phyloP scores from a whole-genome alignment of 2,888 invertebrate genomes.

The Tetranychus piercei region DNA sequence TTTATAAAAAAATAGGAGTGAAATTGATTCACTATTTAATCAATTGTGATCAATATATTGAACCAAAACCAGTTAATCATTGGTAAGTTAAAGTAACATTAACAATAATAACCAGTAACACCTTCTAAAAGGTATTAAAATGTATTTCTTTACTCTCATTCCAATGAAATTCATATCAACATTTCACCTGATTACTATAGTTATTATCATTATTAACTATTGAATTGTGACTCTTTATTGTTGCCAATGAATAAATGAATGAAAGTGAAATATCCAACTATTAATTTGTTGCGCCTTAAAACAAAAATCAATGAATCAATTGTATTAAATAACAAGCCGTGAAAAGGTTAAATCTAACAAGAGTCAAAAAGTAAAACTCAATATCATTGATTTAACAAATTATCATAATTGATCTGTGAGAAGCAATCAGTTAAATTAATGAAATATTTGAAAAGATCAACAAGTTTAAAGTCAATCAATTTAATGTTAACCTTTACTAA shows the following conservation, averaged over 20 bases:
- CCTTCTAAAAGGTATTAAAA: background rate
- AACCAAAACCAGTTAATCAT: background rate
- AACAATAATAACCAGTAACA: background rate
- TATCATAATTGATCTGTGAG: too few species aligned
- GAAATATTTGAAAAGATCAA: too few species aligned
- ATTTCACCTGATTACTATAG: background rate
- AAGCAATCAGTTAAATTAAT: too few species aligned
- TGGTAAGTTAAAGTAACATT: background rate
- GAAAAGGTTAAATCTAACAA: too few species aligned
- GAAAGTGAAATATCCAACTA: background rate
- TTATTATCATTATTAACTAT: background rate
- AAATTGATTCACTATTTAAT: background rate
- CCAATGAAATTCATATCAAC: background rate
- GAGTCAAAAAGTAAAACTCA: too few species aligned
- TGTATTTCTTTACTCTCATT: background rate
- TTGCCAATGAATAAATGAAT: background rate
- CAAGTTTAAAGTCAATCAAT: too few species aligned
- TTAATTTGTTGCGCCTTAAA: background rate
- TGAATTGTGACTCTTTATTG: too few species aligned
- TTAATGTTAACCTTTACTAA: too few species aligned
- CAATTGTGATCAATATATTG: background rate
- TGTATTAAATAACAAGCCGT: background rate
- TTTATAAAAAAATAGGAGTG: background rate
- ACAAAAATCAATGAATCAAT: background rate
- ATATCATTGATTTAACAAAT: too few species aligned